phyloP scores from a whole-genome alignment of 2,888 invertebrate species.

The Drosophila prostipennis region DNA sequence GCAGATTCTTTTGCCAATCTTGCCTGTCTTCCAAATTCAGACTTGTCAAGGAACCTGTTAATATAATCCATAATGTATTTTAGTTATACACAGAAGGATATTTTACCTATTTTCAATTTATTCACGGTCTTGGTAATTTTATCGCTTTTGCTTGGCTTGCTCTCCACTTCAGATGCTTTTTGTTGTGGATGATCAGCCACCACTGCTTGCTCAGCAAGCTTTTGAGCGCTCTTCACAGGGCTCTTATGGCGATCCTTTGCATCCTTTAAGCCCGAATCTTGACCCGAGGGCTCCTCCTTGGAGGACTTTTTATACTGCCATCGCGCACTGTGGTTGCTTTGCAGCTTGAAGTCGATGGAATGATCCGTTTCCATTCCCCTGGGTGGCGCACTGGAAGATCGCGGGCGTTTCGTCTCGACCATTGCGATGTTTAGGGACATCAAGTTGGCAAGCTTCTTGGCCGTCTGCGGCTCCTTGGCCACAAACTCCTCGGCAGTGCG shows the following conservation, averaged over 20 bases:
- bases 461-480: constrained; percentile 1
- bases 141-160: not conserved
- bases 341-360: not conserved
- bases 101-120: not conserved
- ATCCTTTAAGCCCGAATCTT: not conserved
- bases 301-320: not conserved
- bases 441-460: not conserved
- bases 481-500: not conserved
- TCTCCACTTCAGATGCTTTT: not conserved
- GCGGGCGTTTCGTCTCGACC: not conserved
- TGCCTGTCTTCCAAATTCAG: not conserved
- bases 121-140: not conserved
- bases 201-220: not conserved
- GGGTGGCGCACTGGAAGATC: not conserved
- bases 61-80: not conserved
- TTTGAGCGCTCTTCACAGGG: not conserved
- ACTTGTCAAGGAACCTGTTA: not conserved
- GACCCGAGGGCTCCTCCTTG: not conserved
- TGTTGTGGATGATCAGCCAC: not conserved
- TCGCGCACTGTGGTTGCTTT: not conserved
- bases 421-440: constrained; percentile 2
- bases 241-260: not conserved
- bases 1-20: not conserved
- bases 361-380: not conserved
- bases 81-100: not conserved